These are phyloP conservation scores for Temnothorax unifasciatus DNA, from an alignment of 2,888 invertebrate genomes.

Conservation along the genomic window DNA sequence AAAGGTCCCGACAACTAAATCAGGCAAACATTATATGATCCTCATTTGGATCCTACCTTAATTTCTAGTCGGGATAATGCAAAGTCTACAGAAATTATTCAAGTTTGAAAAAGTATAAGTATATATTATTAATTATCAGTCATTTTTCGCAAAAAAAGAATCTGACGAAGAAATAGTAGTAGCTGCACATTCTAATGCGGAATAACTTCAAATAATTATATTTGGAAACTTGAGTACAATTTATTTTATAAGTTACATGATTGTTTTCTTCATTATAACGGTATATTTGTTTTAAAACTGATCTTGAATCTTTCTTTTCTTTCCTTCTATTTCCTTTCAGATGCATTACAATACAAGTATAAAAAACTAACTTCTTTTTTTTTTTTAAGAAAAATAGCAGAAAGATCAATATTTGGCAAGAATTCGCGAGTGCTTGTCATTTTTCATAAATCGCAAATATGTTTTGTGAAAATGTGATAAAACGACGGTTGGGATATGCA, in stretches of 20 bases:
- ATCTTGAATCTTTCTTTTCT: background rate
- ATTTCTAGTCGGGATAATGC: background rate
- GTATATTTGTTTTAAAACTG: background rate
- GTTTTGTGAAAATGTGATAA: background rate
- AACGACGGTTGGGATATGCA: background rate
- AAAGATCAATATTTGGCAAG: background rate
- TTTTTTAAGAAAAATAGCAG: background rate
- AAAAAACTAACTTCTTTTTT: background rate
- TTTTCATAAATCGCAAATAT: background rate
- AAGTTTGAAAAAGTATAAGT: background rate
- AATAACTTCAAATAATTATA: constrained; percentile 8
- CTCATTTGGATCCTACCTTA: background rate
- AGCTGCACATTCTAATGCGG: background rate
- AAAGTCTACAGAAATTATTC: background rate
- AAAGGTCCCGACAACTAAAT: background rate
- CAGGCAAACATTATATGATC: background rate
- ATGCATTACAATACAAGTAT: background rate
- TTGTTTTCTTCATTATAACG: background rate
- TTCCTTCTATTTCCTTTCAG: background rate
- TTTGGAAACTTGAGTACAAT: background rate
- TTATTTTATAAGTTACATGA: background rate
- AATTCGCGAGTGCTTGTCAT: background rate
- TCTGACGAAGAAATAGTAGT: background rate
- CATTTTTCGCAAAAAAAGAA: background rate
- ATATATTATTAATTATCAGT: constrained; percentile 7